Base-by-base conservation (phyloP, 2,888 invertebrate species). In the Neoitamus cyanurus region DNA sequence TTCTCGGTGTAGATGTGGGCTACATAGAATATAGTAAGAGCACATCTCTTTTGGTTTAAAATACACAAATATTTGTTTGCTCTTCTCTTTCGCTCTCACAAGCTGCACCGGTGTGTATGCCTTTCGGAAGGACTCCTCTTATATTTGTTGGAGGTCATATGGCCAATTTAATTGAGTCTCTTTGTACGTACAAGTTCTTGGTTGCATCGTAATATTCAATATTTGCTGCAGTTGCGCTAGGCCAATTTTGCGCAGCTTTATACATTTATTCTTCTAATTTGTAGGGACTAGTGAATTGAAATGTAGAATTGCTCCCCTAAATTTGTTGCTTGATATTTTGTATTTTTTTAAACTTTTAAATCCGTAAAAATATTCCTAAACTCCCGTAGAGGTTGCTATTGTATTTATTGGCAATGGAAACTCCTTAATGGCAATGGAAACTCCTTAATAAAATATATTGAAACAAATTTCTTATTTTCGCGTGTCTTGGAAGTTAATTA, bases 121-220 rank as follows among this genome's bases (percentile, higher is more conserved):
- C 58, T 58, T 80, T 31, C 31, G 78, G 78, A 78, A 84, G 84
- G 78, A 78, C 42, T 78, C 70, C 84, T 34, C 69, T 84, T 28
- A 42, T 46, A n/a, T 84, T 20, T 34, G 46, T 90, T 88, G 90
- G 90, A 88, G 89, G 89, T 88, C 90, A 90, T 87, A 90, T 90
- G 90, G 89, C 90, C 88, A 90, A 89, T 89, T 90, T 90, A 89
- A 90, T 90, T 88, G 90, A 90, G 88, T 89, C 89, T 87, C 88
- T 90, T 90, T 90, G 90, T 90, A 90, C 89, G 90, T 90, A 83
- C 28, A 78, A 6, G 13, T 7, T 80, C 31, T 75, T 15, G 37
- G 25, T 7, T 20, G 58, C 58, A 58, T 20, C 9, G 25, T 48
- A 5, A 5, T 28, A 70, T 70, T 28, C 7, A 5, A 70, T 25